Evolutionary conservation across 2,888 invertebrate genomes (phyloP), one percentile per base, ranked within the genome.

Genomic region (Melinaea marsaeus): DNA sequence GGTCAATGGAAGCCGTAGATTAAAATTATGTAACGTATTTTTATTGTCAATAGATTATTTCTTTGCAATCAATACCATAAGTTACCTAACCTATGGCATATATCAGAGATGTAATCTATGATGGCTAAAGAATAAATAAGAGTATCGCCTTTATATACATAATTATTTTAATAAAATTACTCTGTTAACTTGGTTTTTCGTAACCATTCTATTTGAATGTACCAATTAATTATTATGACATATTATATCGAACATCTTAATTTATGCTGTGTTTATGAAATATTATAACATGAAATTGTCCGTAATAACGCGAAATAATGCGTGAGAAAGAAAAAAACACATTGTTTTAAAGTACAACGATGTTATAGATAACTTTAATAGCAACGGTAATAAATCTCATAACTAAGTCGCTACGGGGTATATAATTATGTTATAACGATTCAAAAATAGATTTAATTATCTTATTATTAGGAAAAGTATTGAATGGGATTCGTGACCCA

Each of bases 321-420:
- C 84, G 85, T 86, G 86, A 75, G 86, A 86, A 72, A 76, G 75
- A 74, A 76, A 78, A 79, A 75, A 71, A 63, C 70, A 63, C 79
- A 85, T 86, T 86, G 85, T 84, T 64, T 69, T 74, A 67, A 58
- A 54, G 71, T 70, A 66, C 85, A 86, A 86, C 84, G 84, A 83
- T 81, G 81, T 80, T 78, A 76, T 72, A 79, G 84, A 85, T 83
- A 76, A 72, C 58, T 71, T 70, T 81, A 80, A 69, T 70, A 69
- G 66, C 59, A 66, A 69, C 70, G 67, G 72, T 73, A 75, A 70
- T 69, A 71, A 67, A 78, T 79, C 76, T 75, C 77, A 77, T 61
- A 69, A 68, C 63, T 68, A 62, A 62, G 62, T 57, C 64, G 65
- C 67, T 63, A 61, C 64, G 67, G 59, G 64, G 57, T 22, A 33